A percentile compares a stretch with the other conserved stretches of the same genome.
Evolutionary conservation across 1,140 invertebrate species (phyloP).

Genomic region (Helicoverpa armigera): DNA sequence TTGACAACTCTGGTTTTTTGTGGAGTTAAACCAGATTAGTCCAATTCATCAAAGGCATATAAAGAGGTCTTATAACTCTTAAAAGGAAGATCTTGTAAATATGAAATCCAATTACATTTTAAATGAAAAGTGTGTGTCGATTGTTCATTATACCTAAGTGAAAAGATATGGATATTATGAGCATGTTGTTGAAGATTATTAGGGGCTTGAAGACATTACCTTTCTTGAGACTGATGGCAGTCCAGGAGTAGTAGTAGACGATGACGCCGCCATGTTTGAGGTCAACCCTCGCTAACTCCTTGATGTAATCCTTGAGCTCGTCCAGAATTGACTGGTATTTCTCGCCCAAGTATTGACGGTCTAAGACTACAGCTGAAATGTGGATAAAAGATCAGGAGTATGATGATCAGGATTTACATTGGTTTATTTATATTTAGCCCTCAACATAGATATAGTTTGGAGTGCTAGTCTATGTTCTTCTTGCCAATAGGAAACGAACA

Average conservation of each 20-base stretch:
- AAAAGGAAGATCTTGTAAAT: no score
- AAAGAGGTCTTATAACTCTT: no score
- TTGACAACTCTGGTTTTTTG: background rate
- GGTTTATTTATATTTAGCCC: no score
- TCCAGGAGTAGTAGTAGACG: slow-evolving; percentile 89
- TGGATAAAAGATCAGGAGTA: no score
- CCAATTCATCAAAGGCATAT: no score
- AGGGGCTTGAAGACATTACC: slow-evolving; percentile 78
- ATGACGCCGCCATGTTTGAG: slow-evolving; percentile 89
- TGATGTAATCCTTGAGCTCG: slow-evolving; percentile 88
- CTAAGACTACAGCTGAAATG: slow-evolving; percentile 88
- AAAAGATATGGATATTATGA: background rate
- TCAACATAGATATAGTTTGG: no score
- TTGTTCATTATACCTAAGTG: no score
- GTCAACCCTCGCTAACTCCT: slow-evolving; percentile 87
- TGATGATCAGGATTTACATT: no score
- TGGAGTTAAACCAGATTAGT: background rate
- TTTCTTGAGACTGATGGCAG: slow-evolving; percentile 88
- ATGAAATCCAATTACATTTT: no score
- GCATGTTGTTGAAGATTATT: background rate
- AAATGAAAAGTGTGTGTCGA: no score
- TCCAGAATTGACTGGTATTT: slow-evolving; percentile 87
- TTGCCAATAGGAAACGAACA: no score
- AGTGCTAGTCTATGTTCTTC: no score
- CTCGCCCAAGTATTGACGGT: slow-evolving; percentile 87